A percentile compares a stretch with the other conserved stretches of the same genome.
Evolutionary conservation across 2,797 vertebrate genomes (phyloP).

Genomic region (Glossophaga mutica): DNA sequence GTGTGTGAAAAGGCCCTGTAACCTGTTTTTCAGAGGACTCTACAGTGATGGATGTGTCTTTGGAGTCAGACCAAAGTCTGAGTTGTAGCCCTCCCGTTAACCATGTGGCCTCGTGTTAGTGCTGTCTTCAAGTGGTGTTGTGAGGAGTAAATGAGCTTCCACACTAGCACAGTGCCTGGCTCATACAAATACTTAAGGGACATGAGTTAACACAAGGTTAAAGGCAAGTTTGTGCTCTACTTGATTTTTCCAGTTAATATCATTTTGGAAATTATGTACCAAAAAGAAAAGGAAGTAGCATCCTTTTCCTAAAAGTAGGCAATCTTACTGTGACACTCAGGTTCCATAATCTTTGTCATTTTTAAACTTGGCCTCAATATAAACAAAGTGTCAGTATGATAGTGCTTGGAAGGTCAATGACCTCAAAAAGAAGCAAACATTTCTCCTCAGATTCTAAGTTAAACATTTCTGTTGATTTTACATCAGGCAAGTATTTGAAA

Average conservation of each 20-base stretch:
- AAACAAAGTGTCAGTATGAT: neutral
- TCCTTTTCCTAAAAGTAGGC: neutral
- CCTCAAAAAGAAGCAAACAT: neutral
- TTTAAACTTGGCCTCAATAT: neutral
- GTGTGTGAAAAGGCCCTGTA: neutral
- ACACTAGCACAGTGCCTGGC: neutral
- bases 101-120: neutral
- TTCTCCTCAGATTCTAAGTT: neutral
- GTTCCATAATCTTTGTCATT: neutral
- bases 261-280: neutral
- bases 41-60: neutral
- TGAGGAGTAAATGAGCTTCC: neutral
- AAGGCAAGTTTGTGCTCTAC: neutral
- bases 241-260: neutral
- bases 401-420: neutral
- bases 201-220: neutral
- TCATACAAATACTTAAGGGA: neutral
- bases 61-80: neutral
- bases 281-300: neutral
- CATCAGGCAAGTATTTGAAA: constrained; percentile 28
- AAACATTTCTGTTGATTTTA: neutral
- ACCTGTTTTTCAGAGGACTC: neutral
- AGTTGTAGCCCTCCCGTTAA: neutral
- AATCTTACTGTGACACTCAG: neutral
- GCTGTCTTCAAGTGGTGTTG: neutral